Base-by-base conservation (phyloP, 2,113 vertebrate species). In the Proteles cristata region DNA sequence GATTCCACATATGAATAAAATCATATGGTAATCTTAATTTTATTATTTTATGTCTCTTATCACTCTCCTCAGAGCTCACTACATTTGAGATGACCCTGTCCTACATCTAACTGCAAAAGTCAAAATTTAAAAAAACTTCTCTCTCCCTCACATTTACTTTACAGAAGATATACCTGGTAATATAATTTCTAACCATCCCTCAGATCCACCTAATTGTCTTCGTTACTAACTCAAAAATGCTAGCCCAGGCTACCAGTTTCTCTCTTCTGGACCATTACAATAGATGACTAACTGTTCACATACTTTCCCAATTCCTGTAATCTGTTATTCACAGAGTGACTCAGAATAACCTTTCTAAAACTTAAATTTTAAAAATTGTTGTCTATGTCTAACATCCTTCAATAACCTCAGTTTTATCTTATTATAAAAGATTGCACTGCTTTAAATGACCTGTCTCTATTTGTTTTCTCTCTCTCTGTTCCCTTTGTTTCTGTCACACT, bases 401-500 rank as follows among this genome's bases (percentile, higher is more conserved):
- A 35, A 15, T 25, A 61, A 16, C 4, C 9, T 94, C 12, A n/a
- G 10, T 90, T 84, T 76, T 73, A 77, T 69, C 31, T 86, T 79
- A 25, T 33, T 7, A 28, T 33, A 81, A 79, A 85, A 19, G 50
- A 39, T 35, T n/a, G 7, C 21, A n/a, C 7, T 45, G 15, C 5
- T 76, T 84, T 77, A 35, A 45, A 26, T 83, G n/a, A 3, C 4
- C 33, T 7, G 12, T 81, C 3, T 53, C 68, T 82, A 66, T 12
- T 15, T 7, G 7, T 4, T 61, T 48, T 4, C 0, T 85, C 5
- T 61, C 5, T 50, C 12, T 10, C 7, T 0, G 4, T 5, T 79
- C 1, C 45, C 7, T 35, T 63, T 43, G 6, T 39, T 86, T 19
- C 26, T 86, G 26, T 93, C 25, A 39, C 7, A n/a, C 7, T 85